Percentiles rank a stretch among this genome's conserved stretches.
Conservation (phyloP, 1,140 invertebrate species). For the Lucilia sericata region DNA sequence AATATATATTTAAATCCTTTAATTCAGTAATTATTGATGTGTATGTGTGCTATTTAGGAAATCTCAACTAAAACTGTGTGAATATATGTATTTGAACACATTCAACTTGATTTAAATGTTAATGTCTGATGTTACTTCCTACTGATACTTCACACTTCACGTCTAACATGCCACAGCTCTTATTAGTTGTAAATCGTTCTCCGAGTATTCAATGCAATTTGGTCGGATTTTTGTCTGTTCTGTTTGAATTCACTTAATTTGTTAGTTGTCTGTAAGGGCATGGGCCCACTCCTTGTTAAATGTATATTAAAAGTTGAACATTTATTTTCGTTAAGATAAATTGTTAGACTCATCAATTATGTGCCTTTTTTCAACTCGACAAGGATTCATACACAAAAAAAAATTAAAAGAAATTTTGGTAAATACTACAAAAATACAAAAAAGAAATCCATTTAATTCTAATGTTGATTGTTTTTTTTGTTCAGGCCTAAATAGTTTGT, state of each 20-base stretch:
- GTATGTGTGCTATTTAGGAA: too few relatives aligned
- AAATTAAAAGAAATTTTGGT: neutral
- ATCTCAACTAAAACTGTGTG: too few relatives aligned
- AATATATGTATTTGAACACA: too few relatives aligned
- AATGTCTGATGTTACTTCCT: neutral
- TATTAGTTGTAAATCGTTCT: neutral
- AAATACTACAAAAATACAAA: neutral
- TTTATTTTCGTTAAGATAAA: slow-evolving; percentile 27
- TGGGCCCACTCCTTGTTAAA: neutral
- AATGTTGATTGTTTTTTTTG: slow-evolving; percentile 5
- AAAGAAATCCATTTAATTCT: slow-evolving; percentile 9
- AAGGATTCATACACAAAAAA: neutral
- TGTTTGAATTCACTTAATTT: neutral
- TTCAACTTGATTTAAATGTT: too few relatives aligned
- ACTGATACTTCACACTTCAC: neutral
- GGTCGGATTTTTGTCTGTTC: neutral
- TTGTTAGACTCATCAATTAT: slow-evolving; percentile 24
- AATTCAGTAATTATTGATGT: too few relatives aligned
- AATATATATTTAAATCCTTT: too few relatives aligned
- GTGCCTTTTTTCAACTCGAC: neutral
- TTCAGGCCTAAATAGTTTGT: neutral
- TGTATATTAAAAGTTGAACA: slow-evolving; percentile 16
- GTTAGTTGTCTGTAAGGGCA: too few relatives aligned
- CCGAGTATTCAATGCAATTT: neutral
- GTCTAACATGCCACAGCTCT: neutral